These are phyloP conservation scores for Paramisgurnus dabryanus DNA, from an alignment of 2,113 vertebrate genomes.

Conservation along the genomic window DNA sequence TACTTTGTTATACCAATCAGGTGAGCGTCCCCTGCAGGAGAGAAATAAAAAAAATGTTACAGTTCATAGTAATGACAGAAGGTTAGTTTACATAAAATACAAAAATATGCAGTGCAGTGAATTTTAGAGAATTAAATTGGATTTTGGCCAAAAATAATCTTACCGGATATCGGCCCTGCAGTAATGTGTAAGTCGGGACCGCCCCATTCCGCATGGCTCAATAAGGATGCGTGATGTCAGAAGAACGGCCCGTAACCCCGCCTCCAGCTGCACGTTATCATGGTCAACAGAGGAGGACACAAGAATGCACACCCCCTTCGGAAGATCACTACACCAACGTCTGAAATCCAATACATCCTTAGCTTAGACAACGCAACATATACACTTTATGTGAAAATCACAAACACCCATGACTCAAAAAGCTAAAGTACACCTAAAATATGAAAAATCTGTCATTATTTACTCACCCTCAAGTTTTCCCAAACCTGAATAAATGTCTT, in stretches of 20 bases:
- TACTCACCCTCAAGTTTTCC: too few species aligned
- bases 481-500: too few species aligned
- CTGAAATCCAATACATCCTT: conserved; percentile 58
- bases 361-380: background rate
- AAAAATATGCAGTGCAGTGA: background rate
- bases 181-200: conserved; percentile 80
- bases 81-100: background rate
- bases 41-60: background rate
- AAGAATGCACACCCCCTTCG: conserved; percentile 76
- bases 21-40: conserved; percentile 80
- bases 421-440: too few species aligned
- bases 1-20: conserved; percentile 88
- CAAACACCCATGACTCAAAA: too few species aligned
- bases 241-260: conserved; percentile 76
- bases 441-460: too few species aligned
- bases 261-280: conserved; percentile 70
- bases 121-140: background rate
- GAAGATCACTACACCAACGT: conserved; percentile 78
- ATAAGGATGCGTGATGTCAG: conserved; percentile 82
- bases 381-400: background rate
- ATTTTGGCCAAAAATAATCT: background rate
- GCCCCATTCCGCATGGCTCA: conserved; percentile 76
- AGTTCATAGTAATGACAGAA: background rate
- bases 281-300: conserved; percentile 81
- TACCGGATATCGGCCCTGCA: conserved; percentile 85